Evolutionary conservation across 2,888 invertebrate species (phyloP), one percentile per base, ranked within the genome.

Genomic region (Thereva unica): DNA sequence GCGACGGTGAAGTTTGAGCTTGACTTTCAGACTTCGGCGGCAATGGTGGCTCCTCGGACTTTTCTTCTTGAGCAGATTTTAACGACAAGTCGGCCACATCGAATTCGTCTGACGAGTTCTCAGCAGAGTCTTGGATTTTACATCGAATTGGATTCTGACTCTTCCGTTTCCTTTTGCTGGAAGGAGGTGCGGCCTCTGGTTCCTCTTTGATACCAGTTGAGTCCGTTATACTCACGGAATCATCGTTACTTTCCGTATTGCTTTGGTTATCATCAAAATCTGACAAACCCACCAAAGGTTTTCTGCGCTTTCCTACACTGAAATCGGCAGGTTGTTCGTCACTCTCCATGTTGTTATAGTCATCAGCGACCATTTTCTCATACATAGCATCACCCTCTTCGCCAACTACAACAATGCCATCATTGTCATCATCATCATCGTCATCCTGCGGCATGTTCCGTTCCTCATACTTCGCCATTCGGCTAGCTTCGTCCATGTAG

Each of bases 111-210:
- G 79, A 74, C 42, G 79, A 78, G 67, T 78, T 80, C 70, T 79
- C 79, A 69, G 76, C 76, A 67, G 78, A 77, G 42, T 80, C 77
- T 61, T 80, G 78, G 38, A 80, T 74, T n/a, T 91, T 87, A 76
- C 92, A 89, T 70, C 91, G 86, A 1, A 90, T 92, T 0, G 95
- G 95, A 78, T 95, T 94, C 73, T 92, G 88, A 74, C 89, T 93
- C 82, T 95, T 95, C 38, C 95, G 85, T 80, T 95, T 95, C 65
- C 93, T 84, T 76, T 90, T 90, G 75, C 85, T 87, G n/a, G 88
- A 76, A 68, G 76, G 74, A 34, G 74, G 74, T 56, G 70, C 71
- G 35, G 66, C 73, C 61, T 77, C 78, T 50, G 75, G 76, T 42
- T 82, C 80, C 53, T 79, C 80, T 47, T 79, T 84, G 7, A 77